Evolutionary conservation across 2,113 vertebrate genomes (phyloP), one percentile per base, ranked within the genome.

Genomic region (Herpailurus yagouaroundi): DNA sequence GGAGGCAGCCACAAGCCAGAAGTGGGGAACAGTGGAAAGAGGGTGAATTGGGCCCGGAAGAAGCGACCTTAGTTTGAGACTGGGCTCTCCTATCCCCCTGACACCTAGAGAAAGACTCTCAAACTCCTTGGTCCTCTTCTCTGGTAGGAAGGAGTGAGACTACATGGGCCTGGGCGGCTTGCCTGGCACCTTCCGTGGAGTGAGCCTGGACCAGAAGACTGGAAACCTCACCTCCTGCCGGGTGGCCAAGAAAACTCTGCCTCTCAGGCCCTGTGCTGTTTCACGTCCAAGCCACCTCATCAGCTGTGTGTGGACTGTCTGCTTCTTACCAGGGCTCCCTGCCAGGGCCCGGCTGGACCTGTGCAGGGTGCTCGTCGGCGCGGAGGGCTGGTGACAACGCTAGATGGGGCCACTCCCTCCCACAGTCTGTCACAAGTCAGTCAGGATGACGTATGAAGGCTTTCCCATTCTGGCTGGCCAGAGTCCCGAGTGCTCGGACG

Each of bases 311-410:
- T 45, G 79, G 71, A 64, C 64, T 5, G 9, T 25, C 16, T 4
- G 33, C 69, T 55, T 41, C 52, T 52, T 9, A 4, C 14, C 33
- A 21, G 29, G 6, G 8, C 25, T 3, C 9, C 13, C 2, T 0
- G 21, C 63, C 29, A 23, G 10, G 60, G 92, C 52, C 77, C 63
- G 66, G 3, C 4, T 27, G 6, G 1, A 79, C 19, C 36, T 21
- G 21, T 0, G 48, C 5, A 5, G 63, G n/a, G 36, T 1, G 50
- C 16, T 1, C 9, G 7, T 73, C 8, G 33, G 95, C 1, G 0
- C 18, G 9, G 23, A 86, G 19, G 33, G 16, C 10, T 29, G 57
- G n/a, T 71, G 38, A 48, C 2, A 48, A 36, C 16, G 1, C 27
- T 9, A 4, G 16, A 29, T 2, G 29, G 41, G 81, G 33, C 11